Conservation (phyloP, 1,140 invertebrate genomes). For the Brachionus angularis region DNA sequence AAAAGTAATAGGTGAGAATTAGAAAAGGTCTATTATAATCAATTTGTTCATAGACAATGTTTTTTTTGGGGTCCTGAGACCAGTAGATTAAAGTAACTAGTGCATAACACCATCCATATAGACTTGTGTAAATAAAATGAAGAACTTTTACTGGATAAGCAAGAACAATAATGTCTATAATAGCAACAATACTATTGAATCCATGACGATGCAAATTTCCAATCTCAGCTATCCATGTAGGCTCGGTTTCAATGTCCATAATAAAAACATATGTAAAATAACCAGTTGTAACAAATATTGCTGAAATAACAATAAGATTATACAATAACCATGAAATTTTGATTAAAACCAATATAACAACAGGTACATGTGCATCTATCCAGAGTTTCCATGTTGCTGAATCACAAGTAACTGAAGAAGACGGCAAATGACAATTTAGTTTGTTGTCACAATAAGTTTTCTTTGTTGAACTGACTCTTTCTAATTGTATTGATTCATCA, state of each 20-base stretch:
- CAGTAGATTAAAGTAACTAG: constrained; percentile 30
- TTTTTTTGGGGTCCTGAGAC: constrained; percentile 3
- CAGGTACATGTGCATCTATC: constrained; percentile 23
- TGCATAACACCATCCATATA: constrained; percentile 34
- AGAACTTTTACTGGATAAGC: constrained; percentile 34
- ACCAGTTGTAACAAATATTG: constrained; percentile 19
- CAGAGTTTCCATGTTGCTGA: constrained; percentile 19
- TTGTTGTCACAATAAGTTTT: constrained; percentile 39
- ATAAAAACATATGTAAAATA: constrained; percentile 40
- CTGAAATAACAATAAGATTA: constrained; percentile 30
- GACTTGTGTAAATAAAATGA: constrained; percentile 39
- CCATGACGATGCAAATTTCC: constrained; percentile 38
- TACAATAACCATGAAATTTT: constrained; percentile 30
- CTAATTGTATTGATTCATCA: too few relatives aligned
- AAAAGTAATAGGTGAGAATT: background rate
- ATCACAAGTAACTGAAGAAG: constrained; percentile 4
- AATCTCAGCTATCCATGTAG: constrained; percentile 21
- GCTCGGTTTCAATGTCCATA: constrained; percentile 31
- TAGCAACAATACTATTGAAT: constrained; percentile 33
- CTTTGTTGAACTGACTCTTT: background rate
- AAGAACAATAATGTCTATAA: constrained; percentile 28
- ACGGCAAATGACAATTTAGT: constrained; percentile 33
- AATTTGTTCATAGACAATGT: constrained; percentile 36
- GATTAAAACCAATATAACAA: constrained; percentile 1
- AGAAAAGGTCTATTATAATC: constrained; percentile 22